A percentile compares a stretch with the other conserved stretches of the same genome.
Conservation (phyloP, 2,113 vertebrate genomes). For the Pteruthius melanotis region DNA sequence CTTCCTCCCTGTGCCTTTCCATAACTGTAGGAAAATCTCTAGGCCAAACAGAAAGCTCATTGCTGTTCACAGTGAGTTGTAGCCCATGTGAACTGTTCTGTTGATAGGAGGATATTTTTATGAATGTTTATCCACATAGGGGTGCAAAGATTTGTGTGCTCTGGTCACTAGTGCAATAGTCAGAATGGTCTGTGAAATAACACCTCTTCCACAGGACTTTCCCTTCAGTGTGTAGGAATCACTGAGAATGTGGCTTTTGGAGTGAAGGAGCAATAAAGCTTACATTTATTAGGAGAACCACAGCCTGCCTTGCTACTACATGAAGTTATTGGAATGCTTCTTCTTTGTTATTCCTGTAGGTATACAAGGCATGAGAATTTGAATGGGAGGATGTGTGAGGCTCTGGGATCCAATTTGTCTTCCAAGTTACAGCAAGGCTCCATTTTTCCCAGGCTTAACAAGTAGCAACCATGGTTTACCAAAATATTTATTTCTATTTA, state of each 20-base stretch:
- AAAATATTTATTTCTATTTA: slow-evolving; percentile 27
- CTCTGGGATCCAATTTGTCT: background rate
- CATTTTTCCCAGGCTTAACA: background rate
- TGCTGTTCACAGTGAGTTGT: background rate
- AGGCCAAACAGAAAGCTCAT: background rate
- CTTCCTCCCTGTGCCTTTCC: background rate
- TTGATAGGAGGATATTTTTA: background rate
- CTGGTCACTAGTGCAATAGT: background rate
- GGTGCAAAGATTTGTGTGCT: background rate
- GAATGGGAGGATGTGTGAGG: background rate
- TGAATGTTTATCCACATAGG: background rate
- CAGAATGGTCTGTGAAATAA: background rate
- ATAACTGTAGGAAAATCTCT: background rate
- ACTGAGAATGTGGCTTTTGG: background rate
- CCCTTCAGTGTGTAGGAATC: background rate
- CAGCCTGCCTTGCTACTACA: background rate
- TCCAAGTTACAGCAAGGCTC: background rate
- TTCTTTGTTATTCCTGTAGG: background rate
- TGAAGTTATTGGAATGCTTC: background rate
- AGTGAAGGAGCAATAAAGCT: background rate
- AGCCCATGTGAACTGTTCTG: background rate
- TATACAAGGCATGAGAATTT: background rate
- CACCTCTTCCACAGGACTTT: background rate
- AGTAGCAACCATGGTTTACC: background rate
- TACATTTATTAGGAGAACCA: background rate